Evolutionary conservation across 2,888 invertebrate genomes (phyloP).

Genomic region (Rhabditophanes sp.): DNA sequence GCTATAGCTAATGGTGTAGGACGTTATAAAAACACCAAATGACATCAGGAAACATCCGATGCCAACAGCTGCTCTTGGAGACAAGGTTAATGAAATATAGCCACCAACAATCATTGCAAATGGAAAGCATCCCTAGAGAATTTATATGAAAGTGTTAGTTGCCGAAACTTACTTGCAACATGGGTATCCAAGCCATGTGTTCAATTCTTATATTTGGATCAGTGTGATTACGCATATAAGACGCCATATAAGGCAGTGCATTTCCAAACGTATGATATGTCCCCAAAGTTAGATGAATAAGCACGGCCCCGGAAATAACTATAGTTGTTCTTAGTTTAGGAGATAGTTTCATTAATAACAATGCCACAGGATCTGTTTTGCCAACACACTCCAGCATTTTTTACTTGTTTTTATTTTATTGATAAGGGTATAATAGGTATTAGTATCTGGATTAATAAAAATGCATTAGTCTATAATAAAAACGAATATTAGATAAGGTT

Average conservation of each 20-base stretch:
- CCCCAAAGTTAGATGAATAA: conserved; percentile 40
- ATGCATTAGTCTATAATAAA: no score
- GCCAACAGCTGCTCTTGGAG: conserved; percentile 28
- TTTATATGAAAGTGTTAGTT: conserved; percentile 1
- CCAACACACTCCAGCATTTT: no score
- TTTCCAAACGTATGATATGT: conserved; percentile 44
- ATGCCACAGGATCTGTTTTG: conserved; percentile 15
- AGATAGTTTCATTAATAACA: conserved; percentile 8
- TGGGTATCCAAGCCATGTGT: conserved; percentile 41
- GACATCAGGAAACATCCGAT: conserved; percentile 34
- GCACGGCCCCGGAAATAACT: conserved; percentile 35
- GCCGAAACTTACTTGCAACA: conserved; percentile 24
- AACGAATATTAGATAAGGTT: no score
- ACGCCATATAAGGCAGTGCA: conserved; percentile 43
- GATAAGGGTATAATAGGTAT: no score
- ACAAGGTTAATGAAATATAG: conserved; percentile 18
- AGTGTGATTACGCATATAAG: conserved; percentile 38
- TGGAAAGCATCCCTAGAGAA: conserved; percentile 33
- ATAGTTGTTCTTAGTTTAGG: conserved; percentile 15
- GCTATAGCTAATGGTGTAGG: conserved; percentile 20
- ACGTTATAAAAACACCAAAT: conserved; percentile 25
- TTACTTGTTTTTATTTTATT: no score
- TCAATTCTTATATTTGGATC: conserved; percentile 29
- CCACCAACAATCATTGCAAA: conserved; percentile 43
- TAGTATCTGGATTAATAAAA: no score